phyloP scores from a whole-genome alignment of 92 coral and sea anemone genomes.

The Chrysogorgia sp. region DNA sequence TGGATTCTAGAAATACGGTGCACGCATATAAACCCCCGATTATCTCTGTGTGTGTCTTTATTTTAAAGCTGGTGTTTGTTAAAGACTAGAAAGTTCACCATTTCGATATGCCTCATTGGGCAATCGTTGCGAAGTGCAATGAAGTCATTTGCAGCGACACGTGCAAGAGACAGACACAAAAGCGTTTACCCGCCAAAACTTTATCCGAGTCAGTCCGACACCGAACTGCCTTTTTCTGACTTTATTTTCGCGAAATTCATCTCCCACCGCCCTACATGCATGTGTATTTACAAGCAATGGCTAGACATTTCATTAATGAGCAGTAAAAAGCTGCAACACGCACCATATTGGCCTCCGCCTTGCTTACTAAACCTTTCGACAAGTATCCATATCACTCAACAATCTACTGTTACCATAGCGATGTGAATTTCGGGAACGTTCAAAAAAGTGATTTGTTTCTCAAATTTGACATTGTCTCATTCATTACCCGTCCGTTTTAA shows the following conservation, averaged over 20 bases:
- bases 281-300: not conserved
- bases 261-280: not conserved
- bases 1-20: not conserved
- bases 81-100: not conserved
- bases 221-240: not conserved
- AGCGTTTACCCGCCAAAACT: slow-evolving; percentile 30
- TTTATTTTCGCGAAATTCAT: slow-evolving; percentile 9
- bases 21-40: not conserved
- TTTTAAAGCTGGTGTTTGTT: not conserved
- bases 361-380: not conserved
- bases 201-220: not conserved
- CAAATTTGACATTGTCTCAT: slow-evolving; percentile 19
- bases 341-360: not conserved
- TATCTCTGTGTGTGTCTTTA: not conserved
- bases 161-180: slow-evolving; percentile 12
- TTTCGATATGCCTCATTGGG: not conserved
- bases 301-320: not conserved
- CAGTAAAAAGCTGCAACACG: not conserved
- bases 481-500: not conserved
- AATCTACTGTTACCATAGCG: slow-evolving; percentile 20
- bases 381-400: slow-evolving; percentile 19
- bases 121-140: not conserved
- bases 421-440: slow-evolving; percentile 7
- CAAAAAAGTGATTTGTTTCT: slow-evolving; percentile 29
- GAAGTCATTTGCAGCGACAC: slow-evolving; percentile 9